Percentiles rank a stretch among this genome's conserved stretches.
Evolutionary conservation across 2,888 invertebrate species (phyloP).

Genomic region (Drosophila incognita): DNA sequence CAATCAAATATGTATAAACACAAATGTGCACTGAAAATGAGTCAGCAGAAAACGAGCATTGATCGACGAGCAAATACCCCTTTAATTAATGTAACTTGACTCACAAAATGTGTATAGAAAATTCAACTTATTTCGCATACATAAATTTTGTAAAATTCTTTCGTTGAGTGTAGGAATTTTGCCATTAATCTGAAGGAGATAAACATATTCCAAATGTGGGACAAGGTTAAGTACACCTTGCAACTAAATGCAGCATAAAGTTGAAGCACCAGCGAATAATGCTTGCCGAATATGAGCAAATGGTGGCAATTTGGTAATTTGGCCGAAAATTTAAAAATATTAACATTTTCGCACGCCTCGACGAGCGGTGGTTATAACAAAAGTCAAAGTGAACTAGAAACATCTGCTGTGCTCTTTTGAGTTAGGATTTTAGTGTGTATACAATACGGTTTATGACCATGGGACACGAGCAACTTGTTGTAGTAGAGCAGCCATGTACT

Average conservation of each 20-base stretch:
- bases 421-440: conserved; percentile 16
- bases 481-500: conserved; percentile 28
- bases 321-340: conserved; percentile 18
- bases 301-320: conserved; percentile 12
- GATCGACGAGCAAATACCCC: conserved; percentile 1
- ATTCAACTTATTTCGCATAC: neutral
- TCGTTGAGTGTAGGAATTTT: neutral
- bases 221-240: conserved; percentile 52
- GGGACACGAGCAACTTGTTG: conserved; percentile 28
- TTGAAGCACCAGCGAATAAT: conserved; percentile 39
- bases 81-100: neutral
- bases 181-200: neutral
- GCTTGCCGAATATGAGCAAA: conserved; percentile 21
- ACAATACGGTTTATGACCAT: conserved; percentile 13
- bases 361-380: conserved; percentile 5
- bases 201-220: conserved; percentile 1
- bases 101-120: neutral
- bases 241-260: conserved; percentile 31
- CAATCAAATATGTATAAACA: conserved; percentile 49
- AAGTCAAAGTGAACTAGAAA: conserved; percentile 37
- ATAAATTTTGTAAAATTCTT: neutral
- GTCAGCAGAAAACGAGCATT: neutral
- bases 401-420: conserved; percentile 36
- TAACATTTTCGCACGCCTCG: conserved; percentile 27
- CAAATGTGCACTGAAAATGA: conserved; percentile 13